Evolutionary conservation across 1,140 invertebrate species (phyloP), one percentile per base, ranked within the genome.

Genomic region (Lepidostoma basale): DNA sequence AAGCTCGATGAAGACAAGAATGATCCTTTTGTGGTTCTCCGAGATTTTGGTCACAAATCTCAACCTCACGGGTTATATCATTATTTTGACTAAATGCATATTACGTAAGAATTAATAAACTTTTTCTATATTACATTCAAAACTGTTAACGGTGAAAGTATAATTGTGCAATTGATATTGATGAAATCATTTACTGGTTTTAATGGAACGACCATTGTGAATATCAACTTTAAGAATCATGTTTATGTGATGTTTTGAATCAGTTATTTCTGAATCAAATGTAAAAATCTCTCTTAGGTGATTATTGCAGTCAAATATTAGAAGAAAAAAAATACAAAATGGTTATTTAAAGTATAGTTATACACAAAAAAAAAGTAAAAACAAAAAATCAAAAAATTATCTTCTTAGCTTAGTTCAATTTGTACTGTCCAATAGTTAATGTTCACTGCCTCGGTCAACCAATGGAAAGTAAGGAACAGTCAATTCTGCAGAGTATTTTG

Each of bases 381-480:
- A 72, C 16, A 26, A 25, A 72, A 72, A 72, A 69, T 62, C 70
- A 67, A 72, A 72, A 72, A 72, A 72, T 59, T 72, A 68, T 72
- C 70, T 72, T 72, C 67, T 65, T 68, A 68, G 63, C 58, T 66
- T 72, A 72, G 70, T 72, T 67, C 49, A 58, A 72, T 72, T 72
- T 72, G 70, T 72, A 72, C 70, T 72, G 66, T 72, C 66, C 64
- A 36, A 72, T 72, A 68, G 64, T 47, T 66, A 62, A 67, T 65
- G 40, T 68, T 63, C 70, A 62, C 67, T 69, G 62, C 56, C 52
- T 62, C 39, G 56, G 67, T 68, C 70, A 66, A 72, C 67, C 64
- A 47, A 67, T 42, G 22, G 16, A 56, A 66, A 42, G 26, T 16
- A 56, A n/a, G n/a, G n/a, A n/a, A n/a, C n/a, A n/a, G n/a, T n/a